Evolutionary conservation across 1,140 invertebrate genomes (phyloP), one percentile per base, ranked within the genome.

Genomic region (Macrocentrus cingulum): DNA sequence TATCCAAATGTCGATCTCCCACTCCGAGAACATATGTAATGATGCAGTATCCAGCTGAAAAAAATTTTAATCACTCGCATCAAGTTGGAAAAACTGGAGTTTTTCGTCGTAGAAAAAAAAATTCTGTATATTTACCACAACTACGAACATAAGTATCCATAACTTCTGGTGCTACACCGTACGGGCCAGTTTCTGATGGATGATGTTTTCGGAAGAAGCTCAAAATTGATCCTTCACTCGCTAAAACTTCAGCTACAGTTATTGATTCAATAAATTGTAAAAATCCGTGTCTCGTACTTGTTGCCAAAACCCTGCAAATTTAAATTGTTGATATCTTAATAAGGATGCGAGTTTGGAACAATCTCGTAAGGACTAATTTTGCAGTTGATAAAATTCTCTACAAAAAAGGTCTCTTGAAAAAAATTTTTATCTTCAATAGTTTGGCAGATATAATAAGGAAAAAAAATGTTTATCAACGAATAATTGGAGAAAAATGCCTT

Each of bases 91-190:
- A 36, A 39, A 50, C 25, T 29, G 23, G n/a, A n/a, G n/a, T n/a
- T n/a, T n/a, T n/a, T n/a, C n/a, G n/a, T n/a, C n/a, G n/a, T n/a
- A n/a, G n/a, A n/a, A 42, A 52, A 46, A 23, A 48, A 58, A 18
- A 29, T n/a, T n/a, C n/a, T n/a, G n/a, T n/a, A n/a, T n/a, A n/a
- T n/a, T 71, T 79, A 88, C 86, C 95, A 83, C 96, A 98, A 70
- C 95, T 97, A 69, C 94, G 88, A 15, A 99, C 89, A 75, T 99
- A 99, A 9, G 92, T 97, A 72, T 99, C 97, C 91, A 99, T 97
- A 3, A 97, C 91, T 69, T 98, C 94, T 0, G 92, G 80, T 19
- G 88, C 82, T 50, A 99, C 95, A 9, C 95, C 95, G 76, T 94
- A 97, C 0, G 93, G 89, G 0, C 87, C 91, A 61, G 80, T 88